Evolutionary conservation across 2,888 invertebrate genomes (phyloP), one percentile per base, ranked within the genome.

Genomic region (Drosophila falleni): DNA sequence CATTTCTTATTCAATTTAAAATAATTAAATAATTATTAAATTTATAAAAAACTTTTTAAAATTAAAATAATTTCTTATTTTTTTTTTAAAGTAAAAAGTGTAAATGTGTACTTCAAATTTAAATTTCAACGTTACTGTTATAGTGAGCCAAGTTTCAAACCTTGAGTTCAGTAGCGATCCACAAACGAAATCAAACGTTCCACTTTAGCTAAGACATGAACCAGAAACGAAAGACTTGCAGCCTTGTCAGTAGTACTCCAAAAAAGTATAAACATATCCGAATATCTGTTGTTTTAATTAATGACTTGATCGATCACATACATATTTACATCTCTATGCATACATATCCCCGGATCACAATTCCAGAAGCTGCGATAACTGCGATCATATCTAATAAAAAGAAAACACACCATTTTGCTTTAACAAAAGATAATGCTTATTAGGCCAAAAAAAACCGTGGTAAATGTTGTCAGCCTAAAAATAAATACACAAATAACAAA

Each of bases 381-480:
- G 50, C 78, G 42, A 62, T 65, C 70, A 78, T 73, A 79, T 68
- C 69, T 65, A 69, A 68, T 65, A 69, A 68, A 11, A 10, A 31
- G n/a, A 26, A 29, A 29, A 29, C 6, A 23, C 15, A 67, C 10
- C 23, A 39, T 44, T 53, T 53, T 77, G 78, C 78, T 65, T 68
- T 62, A 78, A 74, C 54, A 44, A 37, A 31, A 67, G 29, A 44
- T 69, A 81, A 58, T 67, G 78, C 71, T 78, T 73, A 42, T 15
- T 39, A 37, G 11, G 8, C 13, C 46, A 23, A 23, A 46, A n/a
- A 37, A 46, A n/a, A 37, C 11, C 23, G 13, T 46, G 88, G 66
- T 70, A 56, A 71, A 67, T 87, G 86, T 85, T 70, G 74, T 74
- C 68, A 62, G 55, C 46, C 55, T 56, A 74, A 66, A 58, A 29